Evolutionary conservation across 2,113 vertebrate species (phyloP), one percentile per base, ranked within the genome.

Genomic region (Vulpes vulpes): DNA sequence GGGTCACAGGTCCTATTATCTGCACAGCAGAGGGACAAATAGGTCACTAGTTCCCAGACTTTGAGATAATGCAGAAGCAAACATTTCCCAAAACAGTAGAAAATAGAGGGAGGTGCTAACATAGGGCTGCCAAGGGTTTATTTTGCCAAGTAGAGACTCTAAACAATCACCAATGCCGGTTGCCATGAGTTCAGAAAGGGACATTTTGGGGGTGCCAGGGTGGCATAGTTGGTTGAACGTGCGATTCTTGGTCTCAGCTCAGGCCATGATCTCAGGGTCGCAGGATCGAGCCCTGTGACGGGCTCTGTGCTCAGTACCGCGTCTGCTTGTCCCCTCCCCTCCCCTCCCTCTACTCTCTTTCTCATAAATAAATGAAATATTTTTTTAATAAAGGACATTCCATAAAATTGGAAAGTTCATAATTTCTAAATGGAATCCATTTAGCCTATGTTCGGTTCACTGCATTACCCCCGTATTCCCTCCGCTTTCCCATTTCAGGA

Each of bases 91-190:
- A 90, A 64, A 16, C 30, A 59, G 35, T 51, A 27, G 4, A 57
- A 67, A 71, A 23, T 7, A 7, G 27, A 55, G 69, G 32, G 32
- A 73, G 71, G 20, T 11, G 8, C 15, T 22, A 78, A 23, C 0
- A 38, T 1, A 16, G 43, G 32, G 30, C 62, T 5, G 81, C 74
- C 93, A 92, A 62, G 60, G 49, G 57, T 86, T n/a, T 38, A 55
- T 92, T 95, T 87, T 81, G 93, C 95, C 91, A 88, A 95, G 69
- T 14, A 11, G 53, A 93, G 43, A n/a, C 78, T 89, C n/a, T 2
- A 53, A 78, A 95, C 95, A 94, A 79, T 86, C 25, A 8, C 79
- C 64, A n/a, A 2, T 8, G 82, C 71, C 64, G 15, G 60, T 35
- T 35, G 79, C 92, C 15, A 2, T 10, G 64, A 35, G 32, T 55